These are phyloP conservation scores for Nemopilema nomurai DNA, from an alignment of 30 jellyfish, hydroid and myxozoan species.

Conservation along the genomic window DNA sequence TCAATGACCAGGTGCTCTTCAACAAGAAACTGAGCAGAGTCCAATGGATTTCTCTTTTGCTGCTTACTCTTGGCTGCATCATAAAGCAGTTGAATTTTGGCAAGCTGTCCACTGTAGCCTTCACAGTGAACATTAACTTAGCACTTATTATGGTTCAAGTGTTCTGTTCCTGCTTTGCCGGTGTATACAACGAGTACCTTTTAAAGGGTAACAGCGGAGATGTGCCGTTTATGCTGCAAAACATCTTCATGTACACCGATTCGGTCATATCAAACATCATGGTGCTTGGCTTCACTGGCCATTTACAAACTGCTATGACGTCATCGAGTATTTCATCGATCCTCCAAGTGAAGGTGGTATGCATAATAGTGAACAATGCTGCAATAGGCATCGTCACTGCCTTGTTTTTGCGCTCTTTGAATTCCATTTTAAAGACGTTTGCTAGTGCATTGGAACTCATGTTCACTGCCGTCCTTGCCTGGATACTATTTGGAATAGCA, in stretches of 20 bases:
- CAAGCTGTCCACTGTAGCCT: conserved; percentile 45
- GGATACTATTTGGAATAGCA: conserved; percentile 90
- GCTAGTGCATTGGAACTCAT: conserved; percentile 97
- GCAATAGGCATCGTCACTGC: conserved; percentile 99
- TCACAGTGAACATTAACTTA: conserved; percentile 67
- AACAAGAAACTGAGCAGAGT: conserved; percentile 81
- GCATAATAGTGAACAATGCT: conserved; percentile 84
- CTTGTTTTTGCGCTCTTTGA: conserved; percentile 82
- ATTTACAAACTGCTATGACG: conserved; percentile 72
- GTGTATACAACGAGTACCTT: conserved; percentile 96
- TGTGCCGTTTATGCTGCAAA: conserved; percentile 94
- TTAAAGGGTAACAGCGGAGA: conserved; percentile 94
- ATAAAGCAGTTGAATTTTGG: conserved; percentile 79
- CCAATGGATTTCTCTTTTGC: conserved; percentile 92
- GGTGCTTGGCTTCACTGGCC: conserved; percentile 85
- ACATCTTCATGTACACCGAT: conserved; percentile 92
- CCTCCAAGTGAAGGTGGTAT: conserved; percentile 70
- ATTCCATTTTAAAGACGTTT: conserved; percentile 92
- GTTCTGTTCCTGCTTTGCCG: conserved; percentile 98
- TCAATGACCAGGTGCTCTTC: conserved; percentile 65
- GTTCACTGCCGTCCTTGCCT: conserved; percentile 93
- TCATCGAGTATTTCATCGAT: conserved; percentile 66
- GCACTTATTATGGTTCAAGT: conserved; percentile 84
- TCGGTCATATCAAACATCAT: conserved; percentile 75
- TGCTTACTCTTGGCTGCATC: conserved; percentile 93